Conservation (phyloP, 2,113 vertebrate genomes). For the Ailurus styani region DNA sequence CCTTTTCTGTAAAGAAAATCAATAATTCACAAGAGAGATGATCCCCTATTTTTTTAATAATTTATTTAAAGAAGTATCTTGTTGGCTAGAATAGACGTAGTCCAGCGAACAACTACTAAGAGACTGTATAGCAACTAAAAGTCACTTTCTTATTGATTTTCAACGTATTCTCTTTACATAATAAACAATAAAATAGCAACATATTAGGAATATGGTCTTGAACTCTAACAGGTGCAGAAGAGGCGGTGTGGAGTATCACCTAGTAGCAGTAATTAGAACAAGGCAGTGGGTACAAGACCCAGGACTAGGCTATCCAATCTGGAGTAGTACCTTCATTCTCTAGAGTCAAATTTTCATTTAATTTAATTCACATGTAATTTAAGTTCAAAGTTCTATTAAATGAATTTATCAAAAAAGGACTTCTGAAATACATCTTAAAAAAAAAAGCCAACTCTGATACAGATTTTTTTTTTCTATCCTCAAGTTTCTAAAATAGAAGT, state of each 20-base stretch:
- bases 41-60: neutral
- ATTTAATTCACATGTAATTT: neutral
- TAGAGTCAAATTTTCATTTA: neutral
- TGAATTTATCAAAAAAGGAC: neutral
- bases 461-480: neutral
- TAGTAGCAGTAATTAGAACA: neutral
- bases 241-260: neutral
- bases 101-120: neutral
- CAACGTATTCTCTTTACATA: neutral
- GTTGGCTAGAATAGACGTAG: neutral
- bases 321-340: neutral
- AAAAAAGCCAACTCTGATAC: neutral
- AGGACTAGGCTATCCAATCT: neutral
- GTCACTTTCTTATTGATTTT: neutral
- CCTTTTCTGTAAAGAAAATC: slow-evolving; percentile 75
- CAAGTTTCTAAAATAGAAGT: neutral
- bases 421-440: neutral
- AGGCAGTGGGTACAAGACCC: neutral
- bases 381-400: neutral
- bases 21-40: slow-evolving; percentile 30
- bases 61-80: neutral
- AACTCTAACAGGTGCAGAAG: neutral
- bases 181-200: neutral
- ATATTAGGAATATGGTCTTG: neutral
- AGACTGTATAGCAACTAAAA: neutral